Conservation (phyloP, 2,113 vertebrate species). For the Haplochromis burtoni region DNA sequence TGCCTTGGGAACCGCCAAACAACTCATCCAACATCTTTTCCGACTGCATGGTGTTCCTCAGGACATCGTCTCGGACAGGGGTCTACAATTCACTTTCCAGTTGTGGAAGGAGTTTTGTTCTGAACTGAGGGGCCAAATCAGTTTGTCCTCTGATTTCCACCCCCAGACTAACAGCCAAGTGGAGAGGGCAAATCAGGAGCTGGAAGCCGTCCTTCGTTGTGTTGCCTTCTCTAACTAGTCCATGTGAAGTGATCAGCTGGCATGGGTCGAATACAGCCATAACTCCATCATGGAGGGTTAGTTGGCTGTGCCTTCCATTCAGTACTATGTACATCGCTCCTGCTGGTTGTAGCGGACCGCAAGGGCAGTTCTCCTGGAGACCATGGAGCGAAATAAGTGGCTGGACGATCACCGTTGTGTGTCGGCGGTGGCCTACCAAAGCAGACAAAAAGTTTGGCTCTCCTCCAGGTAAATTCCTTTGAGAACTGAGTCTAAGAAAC, state of each 20-base stretch:
- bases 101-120: background rate
- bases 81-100: background rate
- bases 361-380: background rate
- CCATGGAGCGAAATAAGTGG: background rate
- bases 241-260: background rate
- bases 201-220: background rate
- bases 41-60: background rate
- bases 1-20: background rate
- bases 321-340: background rate
- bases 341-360: background rate
- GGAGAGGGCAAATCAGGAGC: background rate
- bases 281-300: background rate
- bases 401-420: background rate
- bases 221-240: background rate
- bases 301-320: background rate
- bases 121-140: background rate
- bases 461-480: background rate
- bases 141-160: background rate
- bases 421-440: background rate
- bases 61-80: background rate
- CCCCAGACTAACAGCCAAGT: background rate
- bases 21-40: background rate
- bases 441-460: background rate
- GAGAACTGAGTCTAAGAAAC: background rate
- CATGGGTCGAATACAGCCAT: background rate